These are phyloP conservation scores for Pollimyrus isidori DNA, from an alignment of 2,113 vertebrate genomes.

Conservation along the genomic window DNA sequence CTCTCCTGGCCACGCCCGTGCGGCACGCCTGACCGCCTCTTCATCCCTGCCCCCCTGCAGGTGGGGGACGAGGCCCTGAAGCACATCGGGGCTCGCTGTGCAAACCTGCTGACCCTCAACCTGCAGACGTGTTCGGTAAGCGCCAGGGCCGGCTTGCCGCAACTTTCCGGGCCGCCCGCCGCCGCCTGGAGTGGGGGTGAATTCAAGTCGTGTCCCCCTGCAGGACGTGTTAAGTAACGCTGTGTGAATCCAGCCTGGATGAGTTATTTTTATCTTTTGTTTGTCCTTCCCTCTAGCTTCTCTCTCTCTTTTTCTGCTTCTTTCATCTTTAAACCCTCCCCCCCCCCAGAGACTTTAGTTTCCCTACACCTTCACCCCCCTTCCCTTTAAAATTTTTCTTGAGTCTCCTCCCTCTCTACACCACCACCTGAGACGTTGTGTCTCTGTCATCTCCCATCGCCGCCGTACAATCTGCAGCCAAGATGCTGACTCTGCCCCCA, in stretches of 20 bases:
- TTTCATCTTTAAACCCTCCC: neutral
- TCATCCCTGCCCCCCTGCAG: conserved; percentile 44
- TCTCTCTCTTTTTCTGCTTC: neutral
- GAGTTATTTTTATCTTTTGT: neutral
- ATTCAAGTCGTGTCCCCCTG: neutral
- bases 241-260: neutral
- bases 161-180: too few species aligned
- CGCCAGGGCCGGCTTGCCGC: too few species aligned
- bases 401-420: neutral
- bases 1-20: neutral
- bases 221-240: neutral
- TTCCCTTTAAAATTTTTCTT: neutral
- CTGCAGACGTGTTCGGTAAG: conserved; percentile 89
- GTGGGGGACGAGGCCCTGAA: conserved; percentile 93
- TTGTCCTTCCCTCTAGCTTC: neutral
- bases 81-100: conserved; percentile 87
- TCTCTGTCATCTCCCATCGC: neutral
- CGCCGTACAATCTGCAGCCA: neutral
- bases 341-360: too few species aligned
- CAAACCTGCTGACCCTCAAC: conserved; percentile 90
- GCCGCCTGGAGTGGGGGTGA: neutral
- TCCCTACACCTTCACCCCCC: too few species aligned
- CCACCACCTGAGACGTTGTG: neutral
- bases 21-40: conserved; percentile 9
- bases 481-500: conserved; percentile 14